Percentiles rank a stretch among this genome's conserved stretches.
These are phyloP conservation scores for Fabriciana adippe DNA, from an alignment of 2,888 invertebrate genomes.

Conservation along the genomic window DNA sequence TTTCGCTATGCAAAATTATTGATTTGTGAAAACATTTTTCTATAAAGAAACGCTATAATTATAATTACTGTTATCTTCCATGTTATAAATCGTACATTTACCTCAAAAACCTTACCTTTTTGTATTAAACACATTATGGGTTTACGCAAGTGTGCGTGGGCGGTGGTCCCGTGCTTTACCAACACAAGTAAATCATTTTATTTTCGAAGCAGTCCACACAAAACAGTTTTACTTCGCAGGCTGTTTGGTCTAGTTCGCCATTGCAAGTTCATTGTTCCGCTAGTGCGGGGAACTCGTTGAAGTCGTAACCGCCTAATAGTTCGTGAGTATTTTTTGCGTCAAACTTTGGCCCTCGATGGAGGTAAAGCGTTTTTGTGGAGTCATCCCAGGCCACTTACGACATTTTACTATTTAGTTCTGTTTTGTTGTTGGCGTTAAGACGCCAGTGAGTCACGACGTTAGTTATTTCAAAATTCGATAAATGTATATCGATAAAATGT, in stretches of 20 bases:
- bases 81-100: conserved; percentile 1
- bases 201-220: conserved; percentile 61
- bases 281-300: conserved; percentile 46
- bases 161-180: conserved; percentile 52
- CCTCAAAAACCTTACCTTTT: neutral
- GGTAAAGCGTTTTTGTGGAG: conserved; percentile 66
- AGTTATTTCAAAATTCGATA: conserved; percentile 64
- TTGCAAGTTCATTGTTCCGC: conserved; percentile 80
- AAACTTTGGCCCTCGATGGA: conserved; percentile 60
- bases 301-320: conserved; percentile 63
- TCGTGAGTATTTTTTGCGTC: conserved; percentile 59
- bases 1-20: too few relatives aligned
- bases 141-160: conserved; percentile 54
- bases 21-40: too few relatives aligned
- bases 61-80: too few relatives aligned
- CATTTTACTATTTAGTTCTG: conserved; percentile 60
- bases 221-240: conserved; percentile 59
- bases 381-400: conserved; percentile 65
- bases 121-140: conserved; percentile 30
- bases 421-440: conserved; percentile 81
- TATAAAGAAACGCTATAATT: too few relatives aligned
- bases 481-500: conserved; percentile 26
- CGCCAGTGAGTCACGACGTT: conserved; percentile 77
- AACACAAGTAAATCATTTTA: conserved; percentile 49
- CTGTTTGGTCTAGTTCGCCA: conserved; percentile 81